These are phyloP conservation scores for Aphelenchoides besseyi DNA, from an alignment of 1,140 invertebrate genomes.

Conservation along the genomic window DNA sequence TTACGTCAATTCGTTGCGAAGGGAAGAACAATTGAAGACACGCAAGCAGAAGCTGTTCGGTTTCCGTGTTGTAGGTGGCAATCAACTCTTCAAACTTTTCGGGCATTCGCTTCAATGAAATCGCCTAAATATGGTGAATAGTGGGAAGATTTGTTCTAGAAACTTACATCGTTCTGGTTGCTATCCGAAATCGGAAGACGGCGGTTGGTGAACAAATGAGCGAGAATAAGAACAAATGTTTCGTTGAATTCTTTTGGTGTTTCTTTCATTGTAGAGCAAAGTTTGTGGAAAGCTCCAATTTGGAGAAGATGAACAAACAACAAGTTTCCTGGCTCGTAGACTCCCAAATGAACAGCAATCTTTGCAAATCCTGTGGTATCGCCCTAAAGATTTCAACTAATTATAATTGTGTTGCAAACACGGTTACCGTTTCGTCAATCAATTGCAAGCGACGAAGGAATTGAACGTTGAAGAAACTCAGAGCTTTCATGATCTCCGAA, in stretches of 20 bases:
- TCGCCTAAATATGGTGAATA: conserved; percentile 31
- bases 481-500: conserved; percentile 39
- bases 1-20: conserved; percentile 32
- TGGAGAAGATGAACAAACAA: conserved; percentile 57
- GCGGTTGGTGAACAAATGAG: conserved; percentile 53
- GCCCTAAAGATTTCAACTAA: conserved; percentile 44
- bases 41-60: conserved; percentile 46
- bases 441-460: conserved; percentile 53
- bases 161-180: conserved; percentile 13
- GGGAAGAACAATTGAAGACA: conserved; percentile 39
- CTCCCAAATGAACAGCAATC: conserved; percentile 50
- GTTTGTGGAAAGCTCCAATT: conserved; percentile 49
- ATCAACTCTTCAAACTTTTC: conserved; percentile 35
- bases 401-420: no score
- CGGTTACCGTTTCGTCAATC: conserved; percentile 49
- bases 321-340: conserved; percentile 56
- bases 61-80: conserved; percentile 38
- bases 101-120: conserved; percentile 30
- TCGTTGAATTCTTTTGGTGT: conserved; percentile 31
- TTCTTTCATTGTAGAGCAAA: conserved; percentile 32
- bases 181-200: conserved; percentile 34
- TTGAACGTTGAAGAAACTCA: conserved; percentile 58
- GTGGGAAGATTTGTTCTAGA: no score
- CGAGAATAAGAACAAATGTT: conserved; percentile 46
- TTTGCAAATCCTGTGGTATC: conserved; percentile 51